A percentile compares a stretch with the other conserved stretches of the same genome.
Conservation (phyloP, 2,888 invertebrate genomes). For the Dicroscelio sp. region DNA sequence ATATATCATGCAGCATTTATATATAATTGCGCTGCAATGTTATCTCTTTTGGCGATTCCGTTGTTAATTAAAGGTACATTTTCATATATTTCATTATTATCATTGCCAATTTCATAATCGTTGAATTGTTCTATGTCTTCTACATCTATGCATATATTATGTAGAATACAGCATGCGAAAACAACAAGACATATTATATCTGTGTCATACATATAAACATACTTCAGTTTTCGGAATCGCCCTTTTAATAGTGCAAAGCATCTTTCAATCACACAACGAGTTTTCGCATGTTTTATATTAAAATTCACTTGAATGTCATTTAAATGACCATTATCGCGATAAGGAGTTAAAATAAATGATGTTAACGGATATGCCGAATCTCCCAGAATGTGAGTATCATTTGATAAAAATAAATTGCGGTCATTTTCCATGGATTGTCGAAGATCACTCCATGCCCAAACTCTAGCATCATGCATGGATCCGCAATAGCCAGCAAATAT, state of each 20-base stretch:
- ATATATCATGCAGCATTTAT: too few relatives aligned
- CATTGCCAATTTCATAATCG: too few relatives aligned
- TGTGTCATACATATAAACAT: too few relatives aligned
- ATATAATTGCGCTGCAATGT: too few relatives aligned
- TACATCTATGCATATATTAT: too few relatives aligned
- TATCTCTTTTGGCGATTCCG: too few relatives aligned
- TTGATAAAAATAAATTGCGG: not conserved
- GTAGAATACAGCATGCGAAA: too few relatives aligned
- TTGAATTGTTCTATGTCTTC: too few relatives aligned
- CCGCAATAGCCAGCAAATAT: slow-evolving; percentile 42
- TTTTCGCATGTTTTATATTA: slow-evolving; percentile 49
- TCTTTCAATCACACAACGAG: slow-evolving; percentile 51
- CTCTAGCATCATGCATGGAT: slow-evolving; percentile 60
- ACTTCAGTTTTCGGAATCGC: slow-evolving; percentile 44
- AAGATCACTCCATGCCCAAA: slow-evolving; percentile 53
- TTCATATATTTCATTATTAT: too few relatives aligned
- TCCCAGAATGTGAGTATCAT: slow-evolving; percentile 20
- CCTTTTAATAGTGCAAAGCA: slow-evolving; percentile 53
- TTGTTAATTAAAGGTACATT: too few relatives aligned
- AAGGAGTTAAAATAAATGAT: slow-evolving; percentile 43
- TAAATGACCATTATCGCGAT: slow-evolving; percentile 63
- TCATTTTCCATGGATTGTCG: not conserved
- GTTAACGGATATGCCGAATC: slow-evolving; percentile 43
- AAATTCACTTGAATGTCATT: slow-evolving; percentile 33
- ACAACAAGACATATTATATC: too few relatives aligned